phyloP scores from a whole-genome alignment of 2,113 vertebrate species.

The Coturnix japonica region DNA sequence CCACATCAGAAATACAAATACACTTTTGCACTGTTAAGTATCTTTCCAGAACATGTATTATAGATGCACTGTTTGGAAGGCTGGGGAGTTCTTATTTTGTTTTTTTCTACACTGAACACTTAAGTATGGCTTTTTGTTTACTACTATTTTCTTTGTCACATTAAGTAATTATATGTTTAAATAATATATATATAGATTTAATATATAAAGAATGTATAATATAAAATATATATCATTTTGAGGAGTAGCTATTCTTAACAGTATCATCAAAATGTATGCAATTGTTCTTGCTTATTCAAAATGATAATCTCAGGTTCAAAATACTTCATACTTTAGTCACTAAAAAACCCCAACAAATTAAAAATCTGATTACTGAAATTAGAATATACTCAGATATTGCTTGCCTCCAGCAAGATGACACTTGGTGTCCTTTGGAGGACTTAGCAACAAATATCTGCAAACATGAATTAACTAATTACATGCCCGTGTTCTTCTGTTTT shows the following conservation, averaged over 20 bases:
- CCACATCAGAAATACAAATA: background rate
- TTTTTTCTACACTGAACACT: background rate
- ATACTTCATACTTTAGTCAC: background rate
- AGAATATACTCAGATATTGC: background rate
- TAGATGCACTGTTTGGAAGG: background rate
- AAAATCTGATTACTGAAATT: background rate
- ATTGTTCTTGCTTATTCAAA: slow-evolving; percentile 3
- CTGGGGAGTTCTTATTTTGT: background rate
- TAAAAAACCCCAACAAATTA: background rate
- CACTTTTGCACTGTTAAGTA: background rate
- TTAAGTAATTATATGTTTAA: background rate
- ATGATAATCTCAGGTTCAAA: background rate
- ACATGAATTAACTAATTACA: background rate
- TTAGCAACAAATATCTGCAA: background rate
- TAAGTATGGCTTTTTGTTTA: background rate
- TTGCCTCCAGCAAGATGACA: background rate
- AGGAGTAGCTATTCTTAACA: background rate
- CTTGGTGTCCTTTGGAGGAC: background rate
- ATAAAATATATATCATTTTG: background rate
- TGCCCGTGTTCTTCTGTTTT: background rate
- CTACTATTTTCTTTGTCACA: background rate
- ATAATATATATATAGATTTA: background rate
- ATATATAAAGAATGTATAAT: too few relatives aligned
- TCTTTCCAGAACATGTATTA: background rate
- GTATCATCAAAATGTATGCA: background rate